A percentile compares a stretch with the other conserved stretches of the same genome.
Evolutionary conservation across 2,888 invertebrate genomes (phyloP).

Genomic region (Parnassius orleans): DNA sequence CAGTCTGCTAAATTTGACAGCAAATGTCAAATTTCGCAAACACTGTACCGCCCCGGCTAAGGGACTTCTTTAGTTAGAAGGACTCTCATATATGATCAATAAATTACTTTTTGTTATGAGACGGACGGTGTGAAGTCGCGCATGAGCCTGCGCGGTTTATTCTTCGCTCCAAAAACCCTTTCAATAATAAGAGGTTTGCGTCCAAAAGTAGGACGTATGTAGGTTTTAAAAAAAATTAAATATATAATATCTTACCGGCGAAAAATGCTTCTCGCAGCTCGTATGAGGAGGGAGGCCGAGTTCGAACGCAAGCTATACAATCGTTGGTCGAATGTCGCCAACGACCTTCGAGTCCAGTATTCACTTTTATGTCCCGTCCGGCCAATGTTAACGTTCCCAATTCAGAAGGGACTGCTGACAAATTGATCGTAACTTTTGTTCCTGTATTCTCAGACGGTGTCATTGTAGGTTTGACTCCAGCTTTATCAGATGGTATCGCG

Average conservation of each 20-base stretch:
- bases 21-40: too few species aligned
- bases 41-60: too few species aligned
- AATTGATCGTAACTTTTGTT: constrained; percentile 1
- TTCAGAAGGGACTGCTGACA: constrained; percentile 1
- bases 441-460: constrained; percentile 6
- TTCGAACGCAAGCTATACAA: constrained; percentile 66
- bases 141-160: too few species aligned
- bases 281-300: constrained; percentile 65
- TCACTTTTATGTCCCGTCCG: background rate
- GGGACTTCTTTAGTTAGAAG: too few species aligned
- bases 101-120: too few species aligned
- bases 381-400: background rate
- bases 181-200: too few species aligned
- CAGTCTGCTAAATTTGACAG: too few species aligned
- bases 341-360: constrained; percentile 23
- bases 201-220: too few species aligned
- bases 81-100: too few species aligned
- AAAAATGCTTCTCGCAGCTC: constrained; percentile 75
- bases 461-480: background rate
- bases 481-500: constrained; percentile 10
- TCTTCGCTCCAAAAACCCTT: too few species aligned
- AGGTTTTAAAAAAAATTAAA: background rate
- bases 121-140: too few species aligned
- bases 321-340: constrained; percentile 61
- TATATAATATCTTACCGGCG: constrained; percentile 48